Evolutionary conservation across 35 echinoderm and acorn worm species (phyloP).

Genomic region (Apostichopus californicus): DNA sequence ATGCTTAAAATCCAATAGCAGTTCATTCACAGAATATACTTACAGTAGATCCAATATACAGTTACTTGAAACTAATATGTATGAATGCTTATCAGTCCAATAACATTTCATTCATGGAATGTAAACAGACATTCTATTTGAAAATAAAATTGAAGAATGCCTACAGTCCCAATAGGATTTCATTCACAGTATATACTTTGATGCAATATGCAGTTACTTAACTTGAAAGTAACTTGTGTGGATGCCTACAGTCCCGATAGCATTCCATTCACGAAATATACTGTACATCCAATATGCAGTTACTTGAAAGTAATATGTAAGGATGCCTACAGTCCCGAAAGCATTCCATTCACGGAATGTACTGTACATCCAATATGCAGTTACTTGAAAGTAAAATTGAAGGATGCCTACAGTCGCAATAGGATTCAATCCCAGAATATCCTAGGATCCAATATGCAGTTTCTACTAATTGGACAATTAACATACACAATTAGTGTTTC

Average conservation of each 20-base stretch:
- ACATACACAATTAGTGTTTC: too few species aligned
- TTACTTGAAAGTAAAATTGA: constrained; percentile 39
- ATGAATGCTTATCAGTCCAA: too few species aligned
- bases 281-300: neutral
- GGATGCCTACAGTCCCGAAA: too few species aligned
- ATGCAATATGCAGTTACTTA: neutral
- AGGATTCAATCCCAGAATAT: neutral
- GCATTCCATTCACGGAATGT: too few species aligned
- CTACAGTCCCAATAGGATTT: too few species aligned
- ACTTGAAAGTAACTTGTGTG: constrained; percentile 12
- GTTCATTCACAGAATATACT: too few species aligned
- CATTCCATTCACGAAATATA: neutral
- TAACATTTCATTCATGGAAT: too few species aligned
- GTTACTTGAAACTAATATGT: too few species aligned
- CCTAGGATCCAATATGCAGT: neutral
- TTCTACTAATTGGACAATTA: neutral
- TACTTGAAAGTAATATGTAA: constrained; percentile 35
- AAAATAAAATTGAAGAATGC: neutral
- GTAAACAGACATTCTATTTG: constrained; percentile 19
- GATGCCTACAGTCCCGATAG: too few species aligned
- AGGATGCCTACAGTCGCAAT: too few species aligned
- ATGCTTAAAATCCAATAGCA: too few species aligned
- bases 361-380: neutral
- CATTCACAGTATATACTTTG: neutral
- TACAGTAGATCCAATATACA: too few species aligned